phyloP scores from a whole-genome alignment of 2,888 invertebrate species.

The Pseudoips prasinana region DNA sequence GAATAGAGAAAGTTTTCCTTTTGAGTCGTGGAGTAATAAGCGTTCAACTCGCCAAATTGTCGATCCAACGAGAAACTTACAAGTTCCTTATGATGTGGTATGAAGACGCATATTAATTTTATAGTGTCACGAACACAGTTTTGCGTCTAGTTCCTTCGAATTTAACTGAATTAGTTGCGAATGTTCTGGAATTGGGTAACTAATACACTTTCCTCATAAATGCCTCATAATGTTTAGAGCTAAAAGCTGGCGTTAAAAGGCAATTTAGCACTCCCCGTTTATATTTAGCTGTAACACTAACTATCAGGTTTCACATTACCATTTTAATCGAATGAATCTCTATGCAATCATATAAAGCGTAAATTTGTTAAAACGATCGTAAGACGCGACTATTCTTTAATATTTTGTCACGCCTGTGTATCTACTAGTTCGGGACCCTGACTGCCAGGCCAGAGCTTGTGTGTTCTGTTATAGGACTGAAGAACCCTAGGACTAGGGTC shows the following conservation, averaged over 20 bases:
- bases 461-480: too few relatives aligned
- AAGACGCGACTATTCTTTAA: too few relatives aligned
- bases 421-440: too few relatives aligned
- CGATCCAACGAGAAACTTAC: constrained; percentile 48
- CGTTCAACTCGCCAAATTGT: constrained; percentile 46
- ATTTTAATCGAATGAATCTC: too few relatives aligned
- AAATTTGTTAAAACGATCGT: too few relatives aligned
- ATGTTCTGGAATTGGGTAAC: constrained; percentile 37
- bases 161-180: constrained; percentile 36
- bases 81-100: constrained; percentile 21
- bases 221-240: constrained; percentile 16
- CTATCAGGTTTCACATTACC: too few relatives aligned
- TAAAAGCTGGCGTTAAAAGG: constrained; percentile 16
- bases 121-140: constrained; percentile 3
- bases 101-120: constrained; percentile 12
- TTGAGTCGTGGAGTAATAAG: constrained; percentile 44
- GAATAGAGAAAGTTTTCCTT: constrained; percentile 37
- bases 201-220: constrained; percentile 30
- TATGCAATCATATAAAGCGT: too few relatives aligned
- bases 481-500: too few relatives aligned
- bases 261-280: constrained; percentile 2
- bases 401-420: too few relatives aligned
- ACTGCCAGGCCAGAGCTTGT: too few relatives aligned
- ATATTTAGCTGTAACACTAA: constrained; percentile 2
- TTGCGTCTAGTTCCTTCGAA: constrained; percentile 4